Base-by-base conservation (phyloP, 2,888 invertebrate genomes). In the Habroteleia sp. region DNA sequence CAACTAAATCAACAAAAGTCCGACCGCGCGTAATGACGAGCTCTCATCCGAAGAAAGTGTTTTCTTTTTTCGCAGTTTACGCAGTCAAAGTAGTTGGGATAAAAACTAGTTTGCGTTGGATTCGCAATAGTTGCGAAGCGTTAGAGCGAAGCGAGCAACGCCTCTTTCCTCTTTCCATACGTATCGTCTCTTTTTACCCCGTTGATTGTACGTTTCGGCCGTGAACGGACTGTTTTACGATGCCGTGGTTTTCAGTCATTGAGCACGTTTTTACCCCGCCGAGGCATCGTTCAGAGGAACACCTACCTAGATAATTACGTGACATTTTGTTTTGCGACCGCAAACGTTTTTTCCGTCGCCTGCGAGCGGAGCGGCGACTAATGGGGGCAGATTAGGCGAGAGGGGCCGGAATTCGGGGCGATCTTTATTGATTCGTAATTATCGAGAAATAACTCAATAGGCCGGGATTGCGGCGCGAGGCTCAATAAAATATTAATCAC, bases 401-500 rank as follows among this genome's bases (percentile, higher is more conserved):
- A 72, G 41, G 11, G 11, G 23, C 37, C 46, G 48, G 33, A 60
- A 41, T 50, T 58, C 2, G 17, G 6, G 13, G 85, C 84, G 80
- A 83, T 83, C 82, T 77, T 83, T 83, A 84, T 82, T 82, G 84
- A 82, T 85, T 82, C 81, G 81, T 83, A 82, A 87, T 87, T 83
- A 82, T 83, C 81, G 78, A 66, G 81, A 84, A 85, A 86, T 85
- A 84, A 85, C 83, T 86, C 86, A 85, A 87, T 86, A 85, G 84
- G 77, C 77, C 60, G 33, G 76, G 76, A 80, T 80, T 77, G 74
- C 72, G 74, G 76, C 63, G 77, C 76, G 77, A 62, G 73, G 81
- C 76, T 85, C 85, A 83, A 87, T 86, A 85, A 87, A 86, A 87
- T 88, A 87, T 88, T 86, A 86, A 88, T 87, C 87, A 87, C 81